A percentile compares a stretch with the other conserved stretches of the same genome.
Conservation (phyloP, 1,140 invertebrate genomes). For the Atta colombica region DNA sequence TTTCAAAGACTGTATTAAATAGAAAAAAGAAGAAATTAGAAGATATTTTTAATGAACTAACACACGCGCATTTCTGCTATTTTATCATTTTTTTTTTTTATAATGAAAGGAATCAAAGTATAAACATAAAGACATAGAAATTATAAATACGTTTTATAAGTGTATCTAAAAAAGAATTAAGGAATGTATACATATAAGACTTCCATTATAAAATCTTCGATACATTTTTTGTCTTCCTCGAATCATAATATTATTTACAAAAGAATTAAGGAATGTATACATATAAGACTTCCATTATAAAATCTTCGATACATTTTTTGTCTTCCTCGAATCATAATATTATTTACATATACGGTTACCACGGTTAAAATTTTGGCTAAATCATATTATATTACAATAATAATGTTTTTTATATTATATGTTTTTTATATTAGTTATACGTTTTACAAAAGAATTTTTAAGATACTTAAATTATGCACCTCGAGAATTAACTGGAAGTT, state of each 20-base stretch:
- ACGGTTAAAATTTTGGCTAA: not conserved
- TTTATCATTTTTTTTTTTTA: conserved; percentile 4
- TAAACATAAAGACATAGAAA: not conserved
- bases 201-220: not conserved
- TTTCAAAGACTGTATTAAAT: conserved; percentile 24
- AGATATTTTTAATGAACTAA: conserved; percentile 54
- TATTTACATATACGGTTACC: not conserved
- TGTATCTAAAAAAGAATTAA: not conserved
- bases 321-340: not conserved
- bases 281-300: not conserved
- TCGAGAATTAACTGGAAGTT: not conserved
- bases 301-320: not conserved
- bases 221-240: not conserved
- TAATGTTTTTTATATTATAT: too few species aligned
- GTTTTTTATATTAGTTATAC: not conserved
- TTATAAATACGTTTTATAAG: conserved; percentile 13
- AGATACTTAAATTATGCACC: not conserved
- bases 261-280: not conserved
- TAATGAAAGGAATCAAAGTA: not conserved
- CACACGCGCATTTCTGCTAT: conserved; percentile 14
- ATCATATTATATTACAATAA: not conserved
- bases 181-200: not conserved
- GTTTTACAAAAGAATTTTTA: not conserved
- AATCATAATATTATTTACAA: not conserved
- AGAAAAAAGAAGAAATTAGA: conserved; percentile 34